Evolutionary conservation across 2,113 vertebrate genomes (phyloP).

Genomic region (Caranx ignobilis): DNA sequence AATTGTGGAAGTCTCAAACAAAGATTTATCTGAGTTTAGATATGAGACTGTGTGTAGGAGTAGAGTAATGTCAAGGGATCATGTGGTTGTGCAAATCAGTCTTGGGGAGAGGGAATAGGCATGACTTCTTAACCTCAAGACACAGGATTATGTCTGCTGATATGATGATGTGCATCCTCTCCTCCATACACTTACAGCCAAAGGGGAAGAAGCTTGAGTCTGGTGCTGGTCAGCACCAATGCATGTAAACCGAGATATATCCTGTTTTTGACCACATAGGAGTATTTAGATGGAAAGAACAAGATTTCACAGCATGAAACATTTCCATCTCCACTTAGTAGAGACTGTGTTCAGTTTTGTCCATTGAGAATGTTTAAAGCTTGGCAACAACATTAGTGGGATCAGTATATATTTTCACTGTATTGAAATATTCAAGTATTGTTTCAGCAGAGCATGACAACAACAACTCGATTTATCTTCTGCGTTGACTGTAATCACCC

Average conservation of each 20-base stretch:
- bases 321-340: neutral
- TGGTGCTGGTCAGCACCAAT: neutral
- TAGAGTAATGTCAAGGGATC: neutral
- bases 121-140: neutral
- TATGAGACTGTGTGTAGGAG: neutral
- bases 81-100: neutral
- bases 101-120: neutral
- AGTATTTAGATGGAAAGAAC: neutral
- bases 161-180: neutral
- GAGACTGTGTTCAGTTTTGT: neutral
- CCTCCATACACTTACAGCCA: neutral
- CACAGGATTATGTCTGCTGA: constrained; percentile 5
- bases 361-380: neutral
- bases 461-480: neutral
- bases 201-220: neutral
- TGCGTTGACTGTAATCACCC: neutral
- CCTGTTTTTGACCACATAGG: neutral
- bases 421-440: neutral
- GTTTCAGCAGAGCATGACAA: neutral
- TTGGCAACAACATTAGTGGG: neutral
- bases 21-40: neutral
- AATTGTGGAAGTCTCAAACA: too few species aligned
- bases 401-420: neutral
- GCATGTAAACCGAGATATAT: neutral
- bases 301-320: constrained; percentile 9